Percentiles rank a stretch among this genome's conserved stretches.
phyloP scores from a whole-genome alignment of 2,797 vertebrate genomes.

The Tauraco hartlaubi region DNA sequence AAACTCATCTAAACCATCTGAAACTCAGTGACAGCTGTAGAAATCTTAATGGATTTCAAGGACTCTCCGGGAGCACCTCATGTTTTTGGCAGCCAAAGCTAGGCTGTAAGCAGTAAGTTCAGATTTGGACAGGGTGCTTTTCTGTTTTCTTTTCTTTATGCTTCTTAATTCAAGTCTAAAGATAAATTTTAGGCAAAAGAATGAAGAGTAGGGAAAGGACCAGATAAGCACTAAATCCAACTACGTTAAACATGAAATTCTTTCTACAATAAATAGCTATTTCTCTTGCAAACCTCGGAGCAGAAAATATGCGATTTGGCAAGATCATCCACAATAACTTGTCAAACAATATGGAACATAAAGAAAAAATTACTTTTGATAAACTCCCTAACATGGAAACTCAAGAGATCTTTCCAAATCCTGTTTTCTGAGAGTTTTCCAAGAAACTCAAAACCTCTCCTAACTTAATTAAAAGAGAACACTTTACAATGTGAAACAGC shows the following conservation, averaged over 20 bases:
- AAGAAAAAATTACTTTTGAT: not conserved
- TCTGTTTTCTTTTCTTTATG: not conserved
- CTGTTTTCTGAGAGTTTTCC: not conserved
- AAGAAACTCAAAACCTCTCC: not conserved
- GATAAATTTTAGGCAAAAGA: not conserved
- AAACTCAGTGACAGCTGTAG: not conserved
- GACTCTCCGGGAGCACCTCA: not conserved
- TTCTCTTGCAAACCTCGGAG: not conserved
- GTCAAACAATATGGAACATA: not conserved
- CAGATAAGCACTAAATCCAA: not conserved
- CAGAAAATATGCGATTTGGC: not conserved
- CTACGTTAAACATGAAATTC: not conserved
- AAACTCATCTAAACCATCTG: not conserved
- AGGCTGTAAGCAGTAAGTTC: not conserved
- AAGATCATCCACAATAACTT: not conserved
- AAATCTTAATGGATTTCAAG: not conserved
- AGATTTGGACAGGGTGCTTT: not conserved
- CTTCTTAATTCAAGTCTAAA: not conserved
- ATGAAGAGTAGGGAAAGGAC: not conserved
- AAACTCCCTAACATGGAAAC: not conserved
- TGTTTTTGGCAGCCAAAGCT: not conserved
- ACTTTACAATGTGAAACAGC: not conserved
- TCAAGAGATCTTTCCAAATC: not conserved
- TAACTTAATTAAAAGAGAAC: not conserved
- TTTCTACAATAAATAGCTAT: not conserved